These are phyloP conservation scores for Miniopterus natalensis DNA, from an alignment of 2,113 vertebrate genomes.

Conservation along the genomic window DNA sequence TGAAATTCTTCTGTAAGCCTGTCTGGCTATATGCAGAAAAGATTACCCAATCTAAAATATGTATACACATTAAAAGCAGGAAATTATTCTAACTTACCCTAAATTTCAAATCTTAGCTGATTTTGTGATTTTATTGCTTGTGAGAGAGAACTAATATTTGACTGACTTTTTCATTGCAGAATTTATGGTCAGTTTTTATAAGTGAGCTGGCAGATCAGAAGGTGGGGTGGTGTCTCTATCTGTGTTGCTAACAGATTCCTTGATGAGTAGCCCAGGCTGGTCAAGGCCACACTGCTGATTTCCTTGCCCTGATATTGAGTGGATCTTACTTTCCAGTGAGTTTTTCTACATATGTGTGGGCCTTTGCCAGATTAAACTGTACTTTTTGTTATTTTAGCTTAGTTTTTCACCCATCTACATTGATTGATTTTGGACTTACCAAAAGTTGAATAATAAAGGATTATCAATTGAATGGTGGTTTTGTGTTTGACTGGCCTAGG, in stretches of 20 bases:
- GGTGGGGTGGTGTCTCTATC: not conserved
- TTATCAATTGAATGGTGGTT: constrained; percentile 36
- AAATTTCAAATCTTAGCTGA: constrained; percentile 62
- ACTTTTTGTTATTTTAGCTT: constrained; percentile 48
- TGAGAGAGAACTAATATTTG: constrained; percentile 57
- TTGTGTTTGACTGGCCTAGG: not conserved
- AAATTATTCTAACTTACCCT: constrained; percentile 65
- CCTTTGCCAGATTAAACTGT: constrained; percentile 53
- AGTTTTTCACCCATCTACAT: constrained; percentile 25
- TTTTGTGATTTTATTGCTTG: constrained; percentile 71
- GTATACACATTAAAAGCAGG: constrained; percentile 71
- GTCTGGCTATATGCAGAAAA: constrained; percentile 50
- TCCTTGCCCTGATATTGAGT: not conserved
- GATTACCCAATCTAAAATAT: constrained; percentile 63
- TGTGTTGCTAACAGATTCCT: not conserved
- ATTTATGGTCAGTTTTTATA: not conserved
- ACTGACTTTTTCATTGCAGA: constrained; percentile 41
- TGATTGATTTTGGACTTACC: constrained; percentile 53
- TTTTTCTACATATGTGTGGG: not conserved
- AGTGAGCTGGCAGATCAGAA: not conserved
- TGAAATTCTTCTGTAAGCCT: constrained; percentile 75
- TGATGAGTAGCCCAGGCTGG: not conserved
- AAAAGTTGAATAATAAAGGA: constrained; percentile 73
- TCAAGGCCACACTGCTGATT: not conserved
- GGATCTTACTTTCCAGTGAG: not conserved